phyloP scores from a whole-genome alignment of 2,888 invertebrate species.

The Parthenolecanium corni region DNA sequence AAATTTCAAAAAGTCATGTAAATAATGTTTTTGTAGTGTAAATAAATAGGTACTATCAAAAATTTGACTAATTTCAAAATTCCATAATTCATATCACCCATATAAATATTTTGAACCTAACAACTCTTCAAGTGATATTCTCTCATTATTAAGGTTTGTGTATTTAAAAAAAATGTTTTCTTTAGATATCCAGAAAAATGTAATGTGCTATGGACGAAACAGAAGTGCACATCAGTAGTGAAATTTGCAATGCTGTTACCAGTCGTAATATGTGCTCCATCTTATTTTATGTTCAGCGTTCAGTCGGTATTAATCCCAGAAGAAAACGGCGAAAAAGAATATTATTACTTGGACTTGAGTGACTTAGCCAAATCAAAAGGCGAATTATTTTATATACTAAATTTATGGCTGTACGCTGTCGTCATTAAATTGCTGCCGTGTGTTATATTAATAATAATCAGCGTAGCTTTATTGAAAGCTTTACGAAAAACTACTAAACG shows the following conservation, averaged over 20 bases:
- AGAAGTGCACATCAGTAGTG: conserved; percentile 65
- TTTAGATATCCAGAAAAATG: conserved; percentile 65
- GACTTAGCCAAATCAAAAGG: conserved; percentile 39
- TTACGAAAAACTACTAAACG: conserved; percentile 8
- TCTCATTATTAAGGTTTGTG: too few relatives aligned
- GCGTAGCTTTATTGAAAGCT: conserved; percentile 35
- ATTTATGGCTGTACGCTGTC: conserved; percentile 67
- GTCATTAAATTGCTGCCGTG: conserved; percentile 71
- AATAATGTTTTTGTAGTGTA: too few relatives aligned
- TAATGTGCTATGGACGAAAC: conserved; percentile 60
- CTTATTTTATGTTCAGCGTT: conserved; percentile 59
- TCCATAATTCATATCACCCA: too few relatives aligned
- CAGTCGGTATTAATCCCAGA: conserved; percentile 45
- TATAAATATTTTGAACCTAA: too few relatives aligned
- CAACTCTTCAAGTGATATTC: too few relatives aligned
- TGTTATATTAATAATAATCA: conserved; percentile 59
- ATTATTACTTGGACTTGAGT: conserved; percentile 47
- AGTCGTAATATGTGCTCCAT: conserved; percentile 69
- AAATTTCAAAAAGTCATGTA: too few relatives aligned
- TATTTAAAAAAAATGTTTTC: not conserved
- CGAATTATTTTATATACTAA: conserved; percentile 44
- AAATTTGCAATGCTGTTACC: conserved; percentile 62
- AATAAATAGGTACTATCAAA: too few relatives aligned
- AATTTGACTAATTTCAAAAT: too few relatives aligned
- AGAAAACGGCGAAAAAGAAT: conserved; percentile 46